A percentile compares a stretch with the other conserved stretches of the same genome.
Conservation (phyloP, 2,113 vertebrate genomes). For the Nerophis ophidion region DNA sequence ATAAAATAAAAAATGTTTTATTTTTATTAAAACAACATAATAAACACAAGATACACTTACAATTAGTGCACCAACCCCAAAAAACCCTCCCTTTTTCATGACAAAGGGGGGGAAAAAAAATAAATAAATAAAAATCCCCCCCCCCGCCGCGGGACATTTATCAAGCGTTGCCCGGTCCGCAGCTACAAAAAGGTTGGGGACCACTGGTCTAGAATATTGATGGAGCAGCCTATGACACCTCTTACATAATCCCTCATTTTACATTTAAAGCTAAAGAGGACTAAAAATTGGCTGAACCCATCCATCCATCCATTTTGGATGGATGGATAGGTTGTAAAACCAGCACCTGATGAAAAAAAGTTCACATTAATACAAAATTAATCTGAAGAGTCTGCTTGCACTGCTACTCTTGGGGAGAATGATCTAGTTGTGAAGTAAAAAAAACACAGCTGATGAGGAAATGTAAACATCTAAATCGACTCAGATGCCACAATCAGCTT, state of each 20-base stretch:
- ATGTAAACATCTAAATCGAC: slow-evolving; percentile 1
- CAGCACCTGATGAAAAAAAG: neutral
- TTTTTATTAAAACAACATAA: too few relatives aligned
- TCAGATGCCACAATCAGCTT: neutral
- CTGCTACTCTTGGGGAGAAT: neutral
- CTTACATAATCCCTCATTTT: neutral
- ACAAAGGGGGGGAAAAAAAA: too few relatives aligned
- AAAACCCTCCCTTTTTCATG: too few relatives aligned
- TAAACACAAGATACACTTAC: too few relatives aligned
- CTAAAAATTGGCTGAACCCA: neutral
- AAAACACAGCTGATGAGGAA: slow-evolving; percentile 7
- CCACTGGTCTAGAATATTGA: neutral
- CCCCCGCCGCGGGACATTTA: too few relatives aligned
- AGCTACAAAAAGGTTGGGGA: too few relatives aligned
- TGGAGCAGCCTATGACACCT: neutral
- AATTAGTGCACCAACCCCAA: too few relatives aligned
- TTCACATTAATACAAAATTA: neutral
- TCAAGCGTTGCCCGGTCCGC: too few relatives aligned
- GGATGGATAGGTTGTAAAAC: neutral
- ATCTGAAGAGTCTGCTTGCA: neutral
- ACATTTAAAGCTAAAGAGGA: neutral
- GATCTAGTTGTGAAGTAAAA: neutral
- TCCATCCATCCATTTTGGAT: too few relatives aligned
- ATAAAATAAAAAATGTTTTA: too few relatives aligned
- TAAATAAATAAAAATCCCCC: too few relatives aligned